Base-by-base conservation (phyloP, 2,888 invertebrate species). In the Drosophila anceps region DNA sequence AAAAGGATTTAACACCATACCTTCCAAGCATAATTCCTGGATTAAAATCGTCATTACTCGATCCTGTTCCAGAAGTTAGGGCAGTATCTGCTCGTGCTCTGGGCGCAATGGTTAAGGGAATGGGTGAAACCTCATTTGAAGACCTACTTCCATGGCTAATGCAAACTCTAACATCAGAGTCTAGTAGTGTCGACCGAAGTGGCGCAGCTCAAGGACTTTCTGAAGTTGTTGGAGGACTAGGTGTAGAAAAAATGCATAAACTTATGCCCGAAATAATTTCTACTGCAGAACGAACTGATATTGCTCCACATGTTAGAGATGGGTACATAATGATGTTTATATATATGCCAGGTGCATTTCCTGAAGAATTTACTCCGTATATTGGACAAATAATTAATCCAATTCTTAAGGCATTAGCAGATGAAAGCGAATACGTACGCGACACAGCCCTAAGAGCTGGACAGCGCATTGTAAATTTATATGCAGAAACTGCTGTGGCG, bases 291-390 rank as follows among this genome's bases (percentile, higher is more conserved):
- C 95, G 98, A 70, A 96, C 96, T 0, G 98, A 98, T 92, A 97
- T 98, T 86, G 97, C 98, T 8, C 97, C 99, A 0, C 98, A 98
- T 93, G 99, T 99, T 2, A 98, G 99, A 91, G 99, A 99, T 94
- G 99, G 99, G 48, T 99, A 99, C 94, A 98, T 99, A 74, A 98
- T 99, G 98, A 98, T 99, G 98, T 99, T 99, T 93, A 99, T 99
- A 91, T 99, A 99, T 94, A 97, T 99, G 96, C 99, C 99, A 4
- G 96, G 96, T 71, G 98, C 98, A 13, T 99, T 99, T 94, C 98
- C 98, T 8, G 96, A 96, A 76, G 98, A 98, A 92, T 99, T 99
- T 93, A 96, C 97, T 1, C 97, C 97, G 0, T 99, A 99, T 93
- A 97, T 99, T 90, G 97, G 98, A 0, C 97, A 98, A 92, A 99